Evolutionary conservation across 2,888 invertebrate species (phyloP), one percentile per base, ranked within the genome.

Genomic region (Uloborus plumipes): DNA sequence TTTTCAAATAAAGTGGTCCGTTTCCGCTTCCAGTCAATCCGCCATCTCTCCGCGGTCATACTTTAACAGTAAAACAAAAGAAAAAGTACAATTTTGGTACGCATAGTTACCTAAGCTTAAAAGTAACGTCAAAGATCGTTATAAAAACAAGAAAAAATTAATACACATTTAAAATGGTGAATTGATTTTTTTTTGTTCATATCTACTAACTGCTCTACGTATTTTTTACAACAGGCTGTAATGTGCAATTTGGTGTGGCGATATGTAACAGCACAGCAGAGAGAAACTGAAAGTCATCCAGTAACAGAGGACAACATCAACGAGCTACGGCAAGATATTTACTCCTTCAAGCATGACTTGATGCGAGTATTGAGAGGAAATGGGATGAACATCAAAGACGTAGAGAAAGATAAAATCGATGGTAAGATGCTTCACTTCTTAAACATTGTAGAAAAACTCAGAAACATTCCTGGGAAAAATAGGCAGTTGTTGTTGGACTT

Each of bases 281-380:
- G 97, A 66, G 95, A 96, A 89, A 95, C 95, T 0, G 96, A 97
- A 90, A 94, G 95, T 87, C 98, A 98, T 73, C 95, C 96, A 13
- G 98, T 99, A 66, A 98, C 97, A 0, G 98, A 98, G 97, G 99
- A 99, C 89, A 98, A 99, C 89, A 95, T 99, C 85, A 97, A 97
- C 92, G 99, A 99, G 91, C 96, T 99, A 88, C 98, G 98, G 89
- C 98, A 99, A 90, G 98, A 99, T 90, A 97, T 99, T 86, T 97
- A 97, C 85, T 96, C 98, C 31, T 98, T 99, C 91, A 94, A 98
- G 86, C 98, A 96, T 91, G 98, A 99, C 90, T 92, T 99, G 61
- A 94, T 99, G 82, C 98, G 98, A 91, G 97, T 98, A 87, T 92
- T 99, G 85, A 95, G 96, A 89, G 96, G 95, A 90, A 97, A 96